Percentiles rank a stretch among this genome's conserved stretches.
These are phyloP conservation scores for Nomia melanderi DNA, from an alignment of 1,140 invertebrate species.

Conservation along the genomic window DNA sequence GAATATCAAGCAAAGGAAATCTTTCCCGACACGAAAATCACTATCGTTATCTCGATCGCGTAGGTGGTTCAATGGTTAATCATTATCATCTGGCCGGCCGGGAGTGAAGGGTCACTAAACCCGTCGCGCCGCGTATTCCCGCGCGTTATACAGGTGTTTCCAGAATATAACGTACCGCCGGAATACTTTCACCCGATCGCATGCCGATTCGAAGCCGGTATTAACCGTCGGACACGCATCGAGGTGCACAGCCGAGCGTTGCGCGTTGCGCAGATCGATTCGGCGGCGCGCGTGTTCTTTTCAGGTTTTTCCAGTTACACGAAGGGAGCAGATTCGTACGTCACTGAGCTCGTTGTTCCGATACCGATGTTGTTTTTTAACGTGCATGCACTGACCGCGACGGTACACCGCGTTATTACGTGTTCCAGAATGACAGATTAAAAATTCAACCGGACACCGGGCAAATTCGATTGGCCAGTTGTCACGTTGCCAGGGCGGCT, in stretches of 20 bases:
- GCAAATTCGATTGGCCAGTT: neutral
- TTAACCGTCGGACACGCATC: slow-evolving; percentile 24
- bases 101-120: slow-evolving; percentile 10
- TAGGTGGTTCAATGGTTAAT: neutral
- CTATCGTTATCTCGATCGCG: neutral
- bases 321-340: slow-evolving; percentile 10
- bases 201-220: slow-evolving; percentile 16
- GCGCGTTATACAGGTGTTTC: slow-evolving; percentile 22
- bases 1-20: neutral
- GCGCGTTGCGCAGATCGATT: neutral
- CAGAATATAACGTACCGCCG: slow-evolving; percentile 40
- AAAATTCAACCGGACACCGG: neutral
- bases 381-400: slow-evolving; percentile 1
- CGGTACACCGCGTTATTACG: neutral
- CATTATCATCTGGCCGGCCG: neutral
- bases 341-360: neutral
- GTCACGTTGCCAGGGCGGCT: neutral
- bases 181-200: slow-evolving; percentile 58
- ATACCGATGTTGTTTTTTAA: neutral
- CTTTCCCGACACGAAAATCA: neutral
- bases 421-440: neutral
- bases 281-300: slow-evolving; percentile 1
- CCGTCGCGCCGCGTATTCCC: neutral
- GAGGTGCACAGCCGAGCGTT: neutral
- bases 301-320: slow-evolving; percentile 24